phyloP scores from a whole-genome alignment of 1,140 invertebrate species.

The Drosophila ananassae region DNA sequence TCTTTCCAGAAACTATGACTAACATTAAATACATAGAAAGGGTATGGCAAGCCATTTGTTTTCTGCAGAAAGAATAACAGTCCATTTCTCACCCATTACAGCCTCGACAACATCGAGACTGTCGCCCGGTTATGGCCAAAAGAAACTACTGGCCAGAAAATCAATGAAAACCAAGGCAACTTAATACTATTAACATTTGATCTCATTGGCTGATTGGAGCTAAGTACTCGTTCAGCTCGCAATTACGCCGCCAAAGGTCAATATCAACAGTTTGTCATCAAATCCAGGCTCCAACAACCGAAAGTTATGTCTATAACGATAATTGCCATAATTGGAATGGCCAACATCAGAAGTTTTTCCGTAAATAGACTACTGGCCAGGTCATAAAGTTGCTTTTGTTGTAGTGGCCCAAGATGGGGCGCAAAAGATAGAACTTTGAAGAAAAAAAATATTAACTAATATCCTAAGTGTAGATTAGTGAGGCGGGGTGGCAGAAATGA shows the following conservation, averaged over 20 bases:
- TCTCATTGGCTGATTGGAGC: constrained; percentile 22
- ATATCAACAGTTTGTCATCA: constrained; percentile 41
- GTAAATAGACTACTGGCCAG: neutral
- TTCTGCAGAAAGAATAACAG: constrained; percentile 13
- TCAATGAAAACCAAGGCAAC: constrained; percentile 32
- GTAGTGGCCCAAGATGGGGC: neutral
- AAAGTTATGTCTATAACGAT: constrained; percentile 24
- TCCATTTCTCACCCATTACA: constrained; percentile 8
- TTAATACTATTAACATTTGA: constrained; percentile 11
- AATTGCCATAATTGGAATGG: constrained; percentile 32
- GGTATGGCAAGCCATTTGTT: neutral
- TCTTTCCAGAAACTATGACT: neutral
- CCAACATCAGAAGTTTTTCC: constrained; percentile 21
- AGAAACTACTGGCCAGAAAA: constrained; percentile 8
- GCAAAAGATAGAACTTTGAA: constrained; percentile 19
- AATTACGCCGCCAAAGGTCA: constrained; percentile 39
- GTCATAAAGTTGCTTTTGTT: neutral
- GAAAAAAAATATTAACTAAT: constrained; percentile 2
- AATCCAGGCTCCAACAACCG: neutral
- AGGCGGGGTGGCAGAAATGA: neutral
- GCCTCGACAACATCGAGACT: neutral
- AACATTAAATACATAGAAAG: constrained; percentile 6
- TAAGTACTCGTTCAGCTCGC: constrained; percentile 22
- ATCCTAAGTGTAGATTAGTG: neutral
- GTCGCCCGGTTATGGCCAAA: neutral